Evolutionary conservation across 2,797 vertebrate genomes (phyloP).

Genomic region (Darevskia nairensis): DNA sequence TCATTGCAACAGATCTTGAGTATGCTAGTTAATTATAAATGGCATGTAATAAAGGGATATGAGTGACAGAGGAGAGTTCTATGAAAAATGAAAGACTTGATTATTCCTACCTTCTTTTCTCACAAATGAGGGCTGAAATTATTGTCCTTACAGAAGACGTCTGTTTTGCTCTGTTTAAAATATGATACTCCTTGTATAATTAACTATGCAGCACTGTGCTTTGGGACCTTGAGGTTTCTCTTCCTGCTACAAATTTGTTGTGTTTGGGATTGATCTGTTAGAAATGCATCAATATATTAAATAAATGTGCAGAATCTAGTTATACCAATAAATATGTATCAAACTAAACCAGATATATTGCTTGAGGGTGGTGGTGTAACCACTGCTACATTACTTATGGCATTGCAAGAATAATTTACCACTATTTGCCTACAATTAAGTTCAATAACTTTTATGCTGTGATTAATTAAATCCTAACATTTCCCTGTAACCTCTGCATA

Average conservation of each 20-base stretch:
- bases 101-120: constrained; percentile 56
- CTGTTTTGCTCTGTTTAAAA: constrained; percentile 16
- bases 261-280: constrained; percentile 35
- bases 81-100: constrained; percentile 48
- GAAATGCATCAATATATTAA: constrained; percentile 24
- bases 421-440: constrained; percentile 64
- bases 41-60: constrained; percentile 60
- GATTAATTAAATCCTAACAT: constrained; percentile 63
- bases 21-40: constrained; percentile 60
- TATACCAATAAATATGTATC: constrained; percentile 39
- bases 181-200: constrained; percentile 13
- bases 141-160: constrained; percentile 17
- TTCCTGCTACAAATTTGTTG: constrained; percentile 14
- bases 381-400: constrained; percentile 45
- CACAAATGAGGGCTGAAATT: constrained; percentile 43
- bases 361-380: constrained; percentile 28
- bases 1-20: constrained; percentile 22
- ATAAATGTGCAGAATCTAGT: not conserved
- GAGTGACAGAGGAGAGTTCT: constrained; percentile 49
- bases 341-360: constrained; percentile 21
- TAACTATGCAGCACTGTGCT: constrained; percentile 22
- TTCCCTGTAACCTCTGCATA: constrained; percentile 46
- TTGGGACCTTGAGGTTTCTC: not conserved
- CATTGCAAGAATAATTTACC: constrained; percentile 65
- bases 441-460: constrained; percentile 47